Evolutionary conservation across 1,140 invertebrate genomes (phyloP), one percentile per base, ranked within the genome.

Genomic region (Pollicipes pollicipes): DNA sequence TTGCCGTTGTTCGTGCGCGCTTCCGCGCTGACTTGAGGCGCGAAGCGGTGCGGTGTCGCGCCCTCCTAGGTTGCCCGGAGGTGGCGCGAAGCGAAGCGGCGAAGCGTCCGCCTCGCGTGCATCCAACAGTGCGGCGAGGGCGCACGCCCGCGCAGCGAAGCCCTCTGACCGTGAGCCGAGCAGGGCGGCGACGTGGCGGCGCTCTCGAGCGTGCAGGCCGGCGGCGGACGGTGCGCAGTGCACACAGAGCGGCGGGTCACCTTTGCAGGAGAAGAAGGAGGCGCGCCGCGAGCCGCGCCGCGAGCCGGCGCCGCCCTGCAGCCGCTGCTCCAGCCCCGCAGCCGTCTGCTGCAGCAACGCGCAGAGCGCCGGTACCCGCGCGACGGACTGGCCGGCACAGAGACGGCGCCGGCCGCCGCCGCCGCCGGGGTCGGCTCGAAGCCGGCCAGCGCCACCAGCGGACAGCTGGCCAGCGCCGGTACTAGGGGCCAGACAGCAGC

Each of bases 401-500:
- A 68, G 32, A 21, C 67, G 32, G 30, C 32, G 30, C 32, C 67
- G 4, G 32, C 6, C 10, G 30, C 32, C 67, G 32, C 29, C 30
- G 4, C 30, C 16, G 30, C 29, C 29, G 4, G 66, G 4, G 13
- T 10, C 45, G 45, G 45, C 45, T 58, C 10, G 13, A 58, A 21
- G 21, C 45, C 45, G 45, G 35, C 35, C 35, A 32, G 71, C 26
- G n/a, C 30, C 31, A 30, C 24, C 27, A 69, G 32, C 24, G n/a
- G 27, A 28, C 32, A 58, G 35, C 68, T 68, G 45, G 32, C 30
- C 69, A 66, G 73, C 74, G n/a, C 75, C 68, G 76, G 73, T 82
- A 74, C 70, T 80, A 76, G 71, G 81, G 72, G 74, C n/a, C 81
- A 78, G 75, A 82, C 72, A 70, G 80, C 32, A 4, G 32, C 28